Base-by-base conservation (phyloP, 2,888 invertebrate species). In the Marasmarcha lunaedactyla region DNA sequence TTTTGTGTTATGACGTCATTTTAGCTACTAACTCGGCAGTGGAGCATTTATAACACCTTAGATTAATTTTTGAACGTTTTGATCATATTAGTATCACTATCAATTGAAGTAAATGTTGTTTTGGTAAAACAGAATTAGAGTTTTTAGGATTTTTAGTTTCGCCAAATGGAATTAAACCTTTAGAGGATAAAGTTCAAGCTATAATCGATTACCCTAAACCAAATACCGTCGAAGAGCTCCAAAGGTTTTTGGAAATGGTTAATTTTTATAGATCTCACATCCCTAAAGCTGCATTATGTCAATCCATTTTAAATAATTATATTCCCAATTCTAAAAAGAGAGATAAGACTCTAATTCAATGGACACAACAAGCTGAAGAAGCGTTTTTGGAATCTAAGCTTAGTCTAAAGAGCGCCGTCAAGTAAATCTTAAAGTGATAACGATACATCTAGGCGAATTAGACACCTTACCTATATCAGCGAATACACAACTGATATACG, bases 401-500 rank as follows among this genome's bases (percentile, higher is more conserved):
- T 25, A 46, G 45, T 34, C 37, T 46, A 14, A 14, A 15, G 37
- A 36, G 42, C 11, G 46, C 47, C 10, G 43, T 30, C 14, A 38
- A 36, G 5, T 36, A 46, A 42, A 36, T 5, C 12, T 1, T 12
- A 9, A 15, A 15, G 25, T 2, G 14, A 33, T 4, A 43, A 40
- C 1, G 45, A 45, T 26, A 41, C 38, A 9, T 43, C 46, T 0
- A 37, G 43, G 9, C 11, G 43, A 14, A 36, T n/a, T n/a, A n/a
- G n/a, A n/a, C n/a, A n/a, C n/a, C n/a, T n/a, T n/a, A n/a, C n/a
- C n/a, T n/a, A n/a, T n/a, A n/a, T n/a, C n/a, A n/a, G n/a, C n/a
- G n/a, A n/a, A n/a, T n/a, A n/a, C n/a, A n/a, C n/a, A n/a, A 59
- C 53, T 0, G 51, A 60, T 15, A 61, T 66, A 3, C 43, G 44